Conservation (phyloP, 2,113 vertebrate species). For the Mobula hypostoma region DNA sequence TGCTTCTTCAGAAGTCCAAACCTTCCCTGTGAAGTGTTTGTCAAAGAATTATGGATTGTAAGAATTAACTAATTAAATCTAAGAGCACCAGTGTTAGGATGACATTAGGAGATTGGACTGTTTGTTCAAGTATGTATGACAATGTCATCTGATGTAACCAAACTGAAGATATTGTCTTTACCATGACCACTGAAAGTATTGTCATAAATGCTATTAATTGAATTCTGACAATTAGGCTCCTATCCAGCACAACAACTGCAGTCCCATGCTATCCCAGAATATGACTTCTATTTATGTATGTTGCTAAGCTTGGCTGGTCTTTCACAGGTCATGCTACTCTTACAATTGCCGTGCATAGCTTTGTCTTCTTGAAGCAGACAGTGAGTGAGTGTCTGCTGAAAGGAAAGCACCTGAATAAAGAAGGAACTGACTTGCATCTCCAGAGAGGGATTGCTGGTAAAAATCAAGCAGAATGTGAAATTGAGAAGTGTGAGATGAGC, state of each 20-base stretch:
- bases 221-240: not conserved
- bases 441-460: not conserved
- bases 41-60: not conserved
- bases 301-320: not conserved
- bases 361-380: not conserved
- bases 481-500: not conserved
- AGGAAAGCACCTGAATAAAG: not conserved
- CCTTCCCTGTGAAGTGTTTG: not conserved
- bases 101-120: not conserved
- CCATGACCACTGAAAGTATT: not conserved
- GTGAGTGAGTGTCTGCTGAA: not conserved
- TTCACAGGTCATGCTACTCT: not conserved
- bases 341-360: not conserved
- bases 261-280: not conserved
- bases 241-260: not conserved
- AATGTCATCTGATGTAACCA: not conserved
- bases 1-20: not conserved
- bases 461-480: not conserved
- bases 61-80: not conserved
- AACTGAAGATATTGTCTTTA: not conserved
- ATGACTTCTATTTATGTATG: not conserved
- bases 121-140: not conserved
- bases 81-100: not conserved
- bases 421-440: not conserved
- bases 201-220: not conserved